Evolutionary conservation across 2,888 invertebrate genomes (phyloP).

Genomic region (Germaria angustata): DNA sequence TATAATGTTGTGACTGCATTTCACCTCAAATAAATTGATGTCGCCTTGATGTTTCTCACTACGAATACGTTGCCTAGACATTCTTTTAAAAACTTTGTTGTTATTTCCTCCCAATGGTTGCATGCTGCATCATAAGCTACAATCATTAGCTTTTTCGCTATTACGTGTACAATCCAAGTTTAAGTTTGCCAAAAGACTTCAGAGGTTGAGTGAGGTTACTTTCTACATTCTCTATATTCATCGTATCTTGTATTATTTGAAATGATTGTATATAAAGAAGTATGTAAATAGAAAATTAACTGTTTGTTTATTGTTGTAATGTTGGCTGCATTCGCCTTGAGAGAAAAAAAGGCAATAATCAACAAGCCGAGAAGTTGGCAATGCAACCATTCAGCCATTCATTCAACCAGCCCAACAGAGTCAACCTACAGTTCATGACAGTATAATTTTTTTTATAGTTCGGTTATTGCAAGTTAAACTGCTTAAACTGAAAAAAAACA

Average conservation of each 20-base stretch:
- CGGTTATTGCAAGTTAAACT: constrained; percentile 25
- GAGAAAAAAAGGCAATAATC: constrained; percentile 40
- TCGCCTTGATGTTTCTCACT: constrained; percentile 34
- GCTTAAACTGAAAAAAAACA: constrained; percentile 9
- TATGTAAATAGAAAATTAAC: constrained; percentile 60
- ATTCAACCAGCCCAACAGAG: constrained; percentile 20
- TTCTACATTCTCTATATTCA: constrained; percentile 7
- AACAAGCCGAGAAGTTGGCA: constrained; percentile 41
- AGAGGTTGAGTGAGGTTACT: constrained; percentile 45
- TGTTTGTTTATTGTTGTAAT: constrained; percentile 56
- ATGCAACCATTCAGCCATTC: constrained; percentile 24
- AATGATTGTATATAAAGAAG: constrained; percentile 24
- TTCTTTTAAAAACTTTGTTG: neutral
- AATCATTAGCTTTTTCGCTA: constrained; percentile 6
- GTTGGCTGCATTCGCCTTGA: constrained; percentile 51
- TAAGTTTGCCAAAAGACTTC: neutral
- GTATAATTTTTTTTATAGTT: constrained; percentile 20
- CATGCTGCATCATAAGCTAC: constrained; percentile 32
- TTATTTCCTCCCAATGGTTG: neutral
- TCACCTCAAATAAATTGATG: constrained; percentile 64
- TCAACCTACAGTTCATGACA: constrained; percentile 49
- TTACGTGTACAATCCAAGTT: neutral
- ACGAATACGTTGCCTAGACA: neutral
- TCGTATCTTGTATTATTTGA: neutral
- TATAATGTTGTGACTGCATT: constrained; percentile 60